Conservation (phyloP, 2,113 vertebrate species). For the Oplegnathus fasciatus region DNA sequence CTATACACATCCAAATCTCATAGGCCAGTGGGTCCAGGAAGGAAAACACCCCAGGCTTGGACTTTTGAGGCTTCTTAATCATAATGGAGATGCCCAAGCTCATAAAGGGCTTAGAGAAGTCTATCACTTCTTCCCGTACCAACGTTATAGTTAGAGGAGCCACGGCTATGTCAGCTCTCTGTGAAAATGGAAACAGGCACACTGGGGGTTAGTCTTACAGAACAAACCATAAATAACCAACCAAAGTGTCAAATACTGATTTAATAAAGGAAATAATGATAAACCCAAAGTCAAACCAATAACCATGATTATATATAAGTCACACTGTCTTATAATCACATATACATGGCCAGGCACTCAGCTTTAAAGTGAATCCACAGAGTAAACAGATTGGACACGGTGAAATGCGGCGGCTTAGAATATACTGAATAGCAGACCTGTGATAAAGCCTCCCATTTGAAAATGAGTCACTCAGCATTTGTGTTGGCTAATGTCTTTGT, state of each 20-base stretch:
- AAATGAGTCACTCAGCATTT: constrained; percentile 77
- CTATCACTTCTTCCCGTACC: constrained; percentile 98
- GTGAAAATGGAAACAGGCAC: constrained; percentile 86
- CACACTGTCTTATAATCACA: constrained; percentile 12
- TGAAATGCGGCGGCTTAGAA: constrained; percentile 46
- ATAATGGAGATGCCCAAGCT: constrained; percentile 99
- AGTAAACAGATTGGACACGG: constrained; percentile 32
- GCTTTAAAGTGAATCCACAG: constrained; percentile 41
- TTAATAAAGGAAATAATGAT: constrained; percentile 27
- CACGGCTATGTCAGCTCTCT: constrained; percentile 99
- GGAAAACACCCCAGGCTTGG: constrained; percentile 98
- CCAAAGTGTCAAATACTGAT: constrained; percentile 28
- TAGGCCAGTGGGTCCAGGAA: constrained; percentile 99
- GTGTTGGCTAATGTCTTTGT: constrained; percentile 74
- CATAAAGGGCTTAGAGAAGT: constrained; percentile 99
- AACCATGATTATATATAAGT: neutral
- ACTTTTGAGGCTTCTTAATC: constrained; percentile 99
- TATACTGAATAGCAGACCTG: constrained; percentile 41
- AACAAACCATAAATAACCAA: constrained; percentile 32
- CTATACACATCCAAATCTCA: constrained; percentile 99
- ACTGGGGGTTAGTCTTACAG: constrained; percentile 66
- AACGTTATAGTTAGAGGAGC: constrained; percentile 97
- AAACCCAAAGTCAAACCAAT: constrained; percentile 42
- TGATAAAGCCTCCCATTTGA: constrained; percentile 62
- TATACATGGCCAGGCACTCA: neutral